A percentile compares a stretch with the other conserved stretches of the same genome.
These are phyloP conservation scores for Otolemur crassicaudatus DNA, from an alignment of 2,797 vertebrate genomes.

Conservation along the genomic window DNA sequence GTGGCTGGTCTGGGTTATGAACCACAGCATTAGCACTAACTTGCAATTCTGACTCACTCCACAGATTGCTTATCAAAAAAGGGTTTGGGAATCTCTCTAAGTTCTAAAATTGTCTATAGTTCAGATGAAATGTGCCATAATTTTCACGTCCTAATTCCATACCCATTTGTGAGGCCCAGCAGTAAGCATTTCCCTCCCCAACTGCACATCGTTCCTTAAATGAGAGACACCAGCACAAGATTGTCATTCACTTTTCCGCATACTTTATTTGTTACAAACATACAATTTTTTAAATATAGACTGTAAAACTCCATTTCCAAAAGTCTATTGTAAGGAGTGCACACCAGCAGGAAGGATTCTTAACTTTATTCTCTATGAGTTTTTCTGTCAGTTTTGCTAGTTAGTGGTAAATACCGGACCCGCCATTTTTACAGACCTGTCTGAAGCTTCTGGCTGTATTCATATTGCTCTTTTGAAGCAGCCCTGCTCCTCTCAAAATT, in stretches of 20 bases:
- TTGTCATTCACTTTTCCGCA: conserved; percentile 90
- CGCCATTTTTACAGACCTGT: conserved; percentile 83
- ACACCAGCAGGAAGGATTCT: conserved; percentile 89
- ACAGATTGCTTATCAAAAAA: background rate
- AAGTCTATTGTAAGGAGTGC: conserved; percentile 91
- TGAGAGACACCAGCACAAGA: conserved; percentile 63
- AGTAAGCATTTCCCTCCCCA: background rate
- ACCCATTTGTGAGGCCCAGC: background rate
- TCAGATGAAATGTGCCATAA: background rate
- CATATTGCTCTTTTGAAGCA: conserved; percentile 79
- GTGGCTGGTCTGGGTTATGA: background rate
- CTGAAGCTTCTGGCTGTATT: conserved; percentile 81
- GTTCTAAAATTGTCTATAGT: background rate
- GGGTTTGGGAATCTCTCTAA: background rate
- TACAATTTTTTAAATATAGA: conserved; percentile 96
- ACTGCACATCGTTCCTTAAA: conserved; percentile 17
- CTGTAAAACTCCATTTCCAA: conserved; percentile 94
- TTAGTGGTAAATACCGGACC: conserved; percentile 90
- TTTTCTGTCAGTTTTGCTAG: conserved; percentile 84
- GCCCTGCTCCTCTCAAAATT: conserved; percentile 81
- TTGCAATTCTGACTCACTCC: background rate
- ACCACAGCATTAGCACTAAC: background rate
- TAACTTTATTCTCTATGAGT: conserved; percentile 73
- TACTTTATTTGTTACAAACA: conserved; percentile 96
- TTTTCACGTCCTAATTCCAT: background rate